A percentile compares a stretch with the other conserved stretches of the same genome.
Conservation (phyloP, 2,797 vertebrate species). For the Holocentrus rufus region DNA sequence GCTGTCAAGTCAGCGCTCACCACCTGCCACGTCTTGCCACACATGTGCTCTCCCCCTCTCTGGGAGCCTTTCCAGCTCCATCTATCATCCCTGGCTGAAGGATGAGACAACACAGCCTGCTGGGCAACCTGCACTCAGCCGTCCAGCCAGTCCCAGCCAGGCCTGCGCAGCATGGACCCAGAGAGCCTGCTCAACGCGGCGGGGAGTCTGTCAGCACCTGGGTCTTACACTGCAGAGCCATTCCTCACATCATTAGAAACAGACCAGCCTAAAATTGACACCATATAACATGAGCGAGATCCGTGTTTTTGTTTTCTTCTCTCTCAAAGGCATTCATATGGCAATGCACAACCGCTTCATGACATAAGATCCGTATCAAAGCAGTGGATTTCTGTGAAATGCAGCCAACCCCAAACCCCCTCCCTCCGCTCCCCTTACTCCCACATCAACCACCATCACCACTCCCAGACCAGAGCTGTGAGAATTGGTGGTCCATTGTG, state of each 20-base stretch:
- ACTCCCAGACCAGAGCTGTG: slow-evolving; percentile 34
- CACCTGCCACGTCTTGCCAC: slow-evolving; percentile 89
- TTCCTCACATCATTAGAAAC: slow-evolving; percentile 61
- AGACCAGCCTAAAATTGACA: slow-evolving; percentile 56
- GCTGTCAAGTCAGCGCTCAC: slow-evolving; percentile 91
- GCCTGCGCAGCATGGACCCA: slow-evolving; percentile 61
- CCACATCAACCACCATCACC: slow-evolving; percentile 36
- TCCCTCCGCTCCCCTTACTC: slow-evolving; percentile 46
- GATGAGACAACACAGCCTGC: slow-evolving; percentile 86
- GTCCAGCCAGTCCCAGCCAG: slow-evolving; percentile 68
- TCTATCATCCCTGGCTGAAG: slow-evolving; percentile 84
- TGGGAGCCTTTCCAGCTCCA: slow-evolving; percentile 81
- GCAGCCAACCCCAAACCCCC: slow-evolving; percentile 13
- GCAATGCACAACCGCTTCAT: slow-evolving; percentile 40
- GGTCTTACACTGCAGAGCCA: slow-evolving; percentile 43
- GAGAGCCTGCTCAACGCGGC: slow-evolving; percentile 51
- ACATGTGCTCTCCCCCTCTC: slow-evolving; percentile 85
- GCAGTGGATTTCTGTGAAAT: slow-evolving; percentile 59
- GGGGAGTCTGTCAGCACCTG: slow-evolving; percentile 69
- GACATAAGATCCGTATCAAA: slow-evolving; percentile 70
- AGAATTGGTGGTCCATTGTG: slow-evolving; percentile 63
- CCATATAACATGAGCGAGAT: slow-evolving; percentile 41
- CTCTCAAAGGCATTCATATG: slow-evolving; percentile 46
- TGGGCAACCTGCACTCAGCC: slow-evolving; percentile 83
- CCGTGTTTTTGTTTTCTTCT: slow-evolving; percentile 63